Percentiles rank a stretch among this genome's conserved stretches.
These are phyloP conservation scores for Icerya purchasi DNA, from an alignment of 2,888 invertebrate species.

Conservation along the genomic window DNA sequence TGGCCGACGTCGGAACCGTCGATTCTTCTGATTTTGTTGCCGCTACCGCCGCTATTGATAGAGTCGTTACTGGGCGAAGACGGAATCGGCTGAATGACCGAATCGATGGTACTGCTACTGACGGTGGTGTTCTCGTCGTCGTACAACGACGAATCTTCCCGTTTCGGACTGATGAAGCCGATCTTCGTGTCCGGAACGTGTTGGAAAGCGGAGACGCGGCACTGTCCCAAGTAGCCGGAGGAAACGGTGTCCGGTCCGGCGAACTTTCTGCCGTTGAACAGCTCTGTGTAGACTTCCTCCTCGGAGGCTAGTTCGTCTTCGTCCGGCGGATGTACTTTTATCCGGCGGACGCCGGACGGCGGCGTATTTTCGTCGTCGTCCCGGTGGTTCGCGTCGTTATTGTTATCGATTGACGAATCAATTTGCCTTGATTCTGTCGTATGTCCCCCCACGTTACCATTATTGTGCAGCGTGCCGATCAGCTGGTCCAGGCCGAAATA, in stretches of 20 bases:
- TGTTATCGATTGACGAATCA: background rate
- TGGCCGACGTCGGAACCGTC: slow-evolving; percentile 9
- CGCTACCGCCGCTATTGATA: slow-evolving; percentile 6
- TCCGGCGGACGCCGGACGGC: background rate
- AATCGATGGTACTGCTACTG: slow-evolving; percentile 6
- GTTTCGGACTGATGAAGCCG: slow-evolving; percentile 3
- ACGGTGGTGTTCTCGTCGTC: background rate
- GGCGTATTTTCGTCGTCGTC: background rate
- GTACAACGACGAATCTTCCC: background rate
- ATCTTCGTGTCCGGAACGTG: background rate
- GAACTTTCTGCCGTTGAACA: slow-evolving; percentile 1
- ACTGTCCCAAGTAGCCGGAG: background rate
- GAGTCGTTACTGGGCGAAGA: too few relatives aligned
- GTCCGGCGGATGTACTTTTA: background rate
- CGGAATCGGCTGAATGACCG: slow-evolving; percentile 16
- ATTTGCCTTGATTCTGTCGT: slow-evolving; percentile 5
- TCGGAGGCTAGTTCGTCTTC: background rate
- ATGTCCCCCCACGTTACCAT: slow-evolving; percentile 11
- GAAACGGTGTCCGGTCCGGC: slow-evolving; percentile 14
- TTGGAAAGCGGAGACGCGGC: background rate
- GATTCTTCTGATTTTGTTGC: too few relatives aligned
- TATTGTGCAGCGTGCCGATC: slow-evolving; percentile 2
- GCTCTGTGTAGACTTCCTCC: background rate
- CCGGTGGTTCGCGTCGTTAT: background rate
- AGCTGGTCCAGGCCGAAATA: slow-evolving; percentile 4